Conservation (phyloP, 2,888 invertebrate species). For the Teleiodes luculella region DNA sequence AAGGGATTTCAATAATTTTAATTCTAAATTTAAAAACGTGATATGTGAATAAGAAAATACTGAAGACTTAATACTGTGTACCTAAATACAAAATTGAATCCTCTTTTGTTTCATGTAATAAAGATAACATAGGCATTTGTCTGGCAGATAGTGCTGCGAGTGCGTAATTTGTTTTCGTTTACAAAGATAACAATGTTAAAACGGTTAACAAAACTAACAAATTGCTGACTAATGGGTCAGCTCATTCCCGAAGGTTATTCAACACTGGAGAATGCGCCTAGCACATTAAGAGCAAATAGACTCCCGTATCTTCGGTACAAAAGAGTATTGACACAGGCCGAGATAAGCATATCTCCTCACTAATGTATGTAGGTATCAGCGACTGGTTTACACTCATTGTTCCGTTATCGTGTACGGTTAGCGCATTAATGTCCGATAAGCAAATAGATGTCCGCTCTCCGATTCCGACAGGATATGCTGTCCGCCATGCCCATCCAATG, state of each 20-base stretch:
- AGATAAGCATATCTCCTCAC: constrained; percentile 72
- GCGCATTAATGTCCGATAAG: constrained; percentile 72
- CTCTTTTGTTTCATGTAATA: constrained; percentile 25
- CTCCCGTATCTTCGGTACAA: constrained; percentile 72
- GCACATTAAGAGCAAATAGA: constrained; percentile 72
- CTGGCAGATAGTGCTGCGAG: constrained; percentile 28
- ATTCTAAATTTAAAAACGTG: no score
- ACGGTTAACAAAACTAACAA: constrained; percentile 30
- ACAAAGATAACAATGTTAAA: constrained; percentile 46
- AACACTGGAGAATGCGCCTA: constrained; percentile 63
- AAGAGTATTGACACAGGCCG: constrained; percentile 70
- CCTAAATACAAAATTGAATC: not conserved
- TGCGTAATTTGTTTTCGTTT: constrained; percentile 33
- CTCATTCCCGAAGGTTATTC: constrained; percentile 63
- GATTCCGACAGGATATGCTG: constrained; percentile 34
- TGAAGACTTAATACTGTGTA: not conserved
- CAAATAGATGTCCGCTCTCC: constrained; percentile 58
- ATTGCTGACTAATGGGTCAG: constrained; percentile 58
- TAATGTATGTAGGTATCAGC: constrained; percentile 61
- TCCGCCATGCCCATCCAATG: constrained; percentile 26
- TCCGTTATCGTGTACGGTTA: constrained; percentile 70
- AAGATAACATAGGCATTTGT: constrained; percentile 37
- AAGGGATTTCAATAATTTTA: no score
- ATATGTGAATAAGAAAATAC: not conserved
- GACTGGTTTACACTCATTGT: constrained; percentile 70